Percentiles rank a stretch among this genome's conserved stretches.
These are phyloP conservation scores for Malurus splendens DNA, from an alignment of 2,797 vertebrate species.

Conservation along the genomic window DNA sequence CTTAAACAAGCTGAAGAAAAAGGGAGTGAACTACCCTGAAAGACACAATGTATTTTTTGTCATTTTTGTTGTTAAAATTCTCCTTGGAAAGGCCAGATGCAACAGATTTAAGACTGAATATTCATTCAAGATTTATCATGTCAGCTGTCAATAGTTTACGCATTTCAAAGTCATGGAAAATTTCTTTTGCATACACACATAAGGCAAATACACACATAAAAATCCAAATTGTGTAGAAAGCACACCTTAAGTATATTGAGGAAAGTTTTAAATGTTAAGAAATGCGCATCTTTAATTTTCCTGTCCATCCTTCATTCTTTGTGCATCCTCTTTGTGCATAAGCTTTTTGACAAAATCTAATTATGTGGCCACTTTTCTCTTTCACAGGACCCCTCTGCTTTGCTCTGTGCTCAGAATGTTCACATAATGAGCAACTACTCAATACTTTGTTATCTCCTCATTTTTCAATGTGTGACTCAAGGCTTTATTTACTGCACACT, in stretches of 20 bases:
- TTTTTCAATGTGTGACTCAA: conserved; percentile 23
- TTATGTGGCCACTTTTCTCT: conserved; percentile 6
- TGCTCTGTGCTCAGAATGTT: background rate
- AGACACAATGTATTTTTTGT: background rate
- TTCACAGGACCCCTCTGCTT: conserved; percentile 1
- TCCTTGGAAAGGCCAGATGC: background rate
- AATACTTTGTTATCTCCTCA: conserved; percentile 27
- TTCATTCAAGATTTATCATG: background rate
- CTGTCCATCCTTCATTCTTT: background rate
- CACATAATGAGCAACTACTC: conserved; percentile 32
- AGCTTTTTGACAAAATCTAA: conserved; percentile 2
- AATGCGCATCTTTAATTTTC: background rate
- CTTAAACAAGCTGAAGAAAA: background rate
- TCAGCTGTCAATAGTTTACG: background rate
- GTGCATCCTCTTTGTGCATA: background rate
- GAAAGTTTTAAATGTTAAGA: background rate
- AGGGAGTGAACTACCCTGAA: background rate
- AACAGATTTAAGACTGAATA: background rate
- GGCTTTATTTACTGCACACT: conserved; percentile 34
- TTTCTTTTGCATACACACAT: background rate
- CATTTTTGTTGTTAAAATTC: background rate
- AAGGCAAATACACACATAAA: background rate
- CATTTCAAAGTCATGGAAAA: background rate
- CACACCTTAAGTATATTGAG: background rate
- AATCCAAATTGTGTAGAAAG: background rate